Conservation (phyloP, 2,113 vertebrate genomes). For the Tichodroma muraria region DNA sequence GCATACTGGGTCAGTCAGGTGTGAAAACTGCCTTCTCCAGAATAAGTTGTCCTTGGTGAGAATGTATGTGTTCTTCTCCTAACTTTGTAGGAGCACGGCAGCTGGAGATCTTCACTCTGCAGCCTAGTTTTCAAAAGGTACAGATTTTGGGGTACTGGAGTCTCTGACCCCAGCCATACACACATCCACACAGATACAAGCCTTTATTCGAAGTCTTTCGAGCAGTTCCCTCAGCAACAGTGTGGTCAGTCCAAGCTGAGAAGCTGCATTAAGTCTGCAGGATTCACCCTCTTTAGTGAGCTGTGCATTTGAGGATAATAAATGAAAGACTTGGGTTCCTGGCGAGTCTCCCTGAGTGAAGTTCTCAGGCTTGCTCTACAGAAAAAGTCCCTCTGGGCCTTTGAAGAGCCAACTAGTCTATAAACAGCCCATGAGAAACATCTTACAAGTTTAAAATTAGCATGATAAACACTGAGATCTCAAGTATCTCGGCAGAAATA, state of each 20-base stretch:
- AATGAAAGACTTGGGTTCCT: background rate
- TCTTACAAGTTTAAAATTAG: slow-evolving; percentile 1
- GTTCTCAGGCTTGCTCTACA: background rate
- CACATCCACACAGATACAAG: too few relatives aligned
- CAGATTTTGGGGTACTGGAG: background rate
- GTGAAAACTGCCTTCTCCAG: background rate
- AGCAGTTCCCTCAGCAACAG: background rate
- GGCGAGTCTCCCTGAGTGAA: background rate
- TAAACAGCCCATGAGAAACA: slow-evolving; percentile 23
- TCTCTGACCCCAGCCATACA: background rate
- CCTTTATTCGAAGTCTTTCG: background rate
- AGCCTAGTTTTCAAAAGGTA: background rate
- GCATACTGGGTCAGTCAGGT: background rate
- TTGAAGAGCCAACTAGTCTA: background rate
- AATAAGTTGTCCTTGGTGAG: background rate
- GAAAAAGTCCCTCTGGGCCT: background rate
- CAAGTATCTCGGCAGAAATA: background rate
- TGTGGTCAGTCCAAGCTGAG: background rate
- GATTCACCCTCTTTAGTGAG: background rate
- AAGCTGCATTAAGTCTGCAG: background rate
- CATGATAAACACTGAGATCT: background rate
- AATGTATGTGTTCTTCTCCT: background rate
- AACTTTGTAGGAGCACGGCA: background rate
- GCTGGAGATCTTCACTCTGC: background rate
- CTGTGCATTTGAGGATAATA: background rate